Evolutionary conservation across 2,888 invertebrate genomes (phyloP), one percentile per base, ranked within the genome.

Genomic region (Drosophila aldrichi): DNA sequence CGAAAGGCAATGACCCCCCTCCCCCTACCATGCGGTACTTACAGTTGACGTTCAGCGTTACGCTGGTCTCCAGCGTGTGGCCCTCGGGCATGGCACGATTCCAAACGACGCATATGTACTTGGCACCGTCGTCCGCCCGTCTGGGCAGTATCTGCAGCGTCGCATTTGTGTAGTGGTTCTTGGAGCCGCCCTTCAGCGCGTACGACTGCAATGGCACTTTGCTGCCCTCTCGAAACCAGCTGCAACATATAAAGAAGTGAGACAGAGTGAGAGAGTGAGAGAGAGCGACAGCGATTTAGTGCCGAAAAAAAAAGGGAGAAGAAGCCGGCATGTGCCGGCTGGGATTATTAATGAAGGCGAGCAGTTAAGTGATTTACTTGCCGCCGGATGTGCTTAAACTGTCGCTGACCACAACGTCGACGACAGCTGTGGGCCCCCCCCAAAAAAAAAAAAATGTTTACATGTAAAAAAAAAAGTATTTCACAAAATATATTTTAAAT

Each of bases 21-120:
- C 25, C 5, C 25, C 25, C 29, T 8, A 8, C 8, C 7, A 29
- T 36, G 2, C 1, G 20, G 63, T 91, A 96, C 97, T 97, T 94
- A 97, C 97, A 98, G 94, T 97, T 97, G 81, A 98, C 98, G 92
- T 96, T 96, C 67, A 98, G 95, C 46, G 96, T 95, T 71, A 97
- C 96, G 43, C 95, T 95, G 54, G 97, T 95, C 88, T 97, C 97
- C 77, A 97, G 94, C 87, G 96, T 96, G 71, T 96, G 95, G 59
- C 96, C 96, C 75, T 96, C 96, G 10, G 95, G 94, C 95, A 98
- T 96, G 82, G 98, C 98, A 64, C 98, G 94, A 94, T 98, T 98
- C 95, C 96, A 96, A 72, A 98, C 97, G 80, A 96, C 96, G 93
- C 98, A 98, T 75, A 96, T 95, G 93, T 96, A 97, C 62, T 95